These are phyloP conservation scores for Protosalanx chinensis DNA, from an alignment of 2,797 vertebrate genomes.

Conservation along the genomic window DNA sequence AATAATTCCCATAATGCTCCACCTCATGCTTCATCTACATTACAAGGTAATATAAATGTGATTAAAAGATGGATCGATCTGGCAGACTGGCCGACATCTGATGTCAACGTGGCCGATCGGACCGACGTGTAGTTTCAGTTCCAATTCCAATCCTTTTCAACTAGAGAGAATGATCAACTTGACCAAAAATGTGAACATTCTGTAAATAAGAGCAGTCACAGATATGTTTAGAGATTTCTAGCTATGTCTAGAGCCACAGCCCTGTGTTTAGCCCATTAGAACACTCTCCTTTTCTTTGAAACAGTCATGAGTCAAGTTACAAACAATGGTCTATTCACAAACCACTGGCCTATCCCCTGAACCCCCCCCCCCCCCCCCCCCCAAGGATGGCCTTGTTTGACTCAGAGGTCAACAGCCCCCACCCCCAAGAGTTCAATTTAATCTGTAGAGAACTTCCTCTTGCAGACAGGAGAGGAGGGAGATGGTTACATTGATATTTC, in stretches of 20 bases:
- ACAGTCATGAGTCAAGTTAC: constrained; percentile 67
- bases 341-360: constrained; percentile 23
- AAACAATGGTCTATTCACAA: constrained; percentile 28
- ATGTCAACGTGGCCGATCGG: constrained; percentile 16
- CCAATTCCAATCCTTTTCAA: constrained; percentile 21
- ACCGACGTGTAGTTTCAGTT: constrained; percentile 17
- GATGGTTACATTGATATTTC: neutral
- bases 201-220: neutral
- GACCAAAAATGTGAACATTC: neutral
- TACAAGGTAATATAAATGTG: constrained; percentile 44
- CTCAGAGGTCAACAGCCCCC: constrained; percentile 1
- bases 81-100: constrained; percentile 20
- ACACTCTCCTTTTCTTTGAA: constrained; percentile 61
- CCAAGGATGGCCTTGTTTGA: neutral
- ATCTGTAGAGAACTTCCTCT: neutral
- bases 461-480: neutral
- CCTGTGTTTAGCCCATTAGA: constrained; percentile 12
- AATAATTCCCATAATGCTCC: constrained; percentile 21
- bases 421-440: neutral
- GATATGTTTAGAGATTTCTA: too few relatives aligned
- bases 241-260: too few relatives aligned
- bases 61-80: constrained; percentile 8
- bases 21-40: constrained; percentile 24
- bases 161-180: neutral
- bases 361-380: too few relatives aligned